Conservation (phyloP, 1,140 invertebrate species). For the Pogonomyrmex californicus region DNA sequence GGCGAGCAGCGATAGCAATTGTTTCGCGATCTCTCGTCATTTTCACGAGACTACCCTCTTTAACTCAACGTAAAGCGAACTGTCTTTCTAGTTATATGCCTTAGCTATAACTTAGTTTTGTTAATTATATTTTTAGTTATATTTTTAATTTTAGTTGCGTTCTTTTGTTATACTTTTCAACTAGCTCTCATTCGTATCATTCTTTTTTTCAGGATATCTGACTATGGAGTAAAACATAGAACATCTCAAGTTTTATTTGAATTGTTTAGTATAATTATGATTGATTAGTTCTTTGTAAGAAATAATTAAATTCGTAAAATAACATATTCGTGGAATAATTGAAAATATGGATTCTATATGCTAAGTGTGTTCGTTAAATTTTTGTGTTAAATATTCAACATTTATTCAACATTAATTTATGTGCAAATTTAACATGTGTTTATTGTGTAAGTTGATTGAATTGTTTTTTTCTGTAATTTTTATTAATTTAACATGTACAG, state of each 20-base stretch:
- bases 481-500: too few relatives aligned
- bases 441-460: too few relatives aligned
- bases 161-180: background rate
- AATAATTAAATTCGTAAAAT: background rate
- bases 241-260: background rate
- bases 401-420: too few relatives aligned
- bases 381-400: too few relatives aligned
- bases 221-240: background rate
- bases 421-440: too few relatives aligned
- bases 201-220: background rate
- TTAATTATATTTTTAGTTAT: too few relatives aligned
- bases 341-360: too few relatives aligned
- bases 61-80: background rate
- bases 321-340: background rate
- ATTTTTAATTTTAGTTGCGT: background rate
- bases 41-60: conserved; percentile 17
- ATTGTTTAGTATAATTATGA: background rate
- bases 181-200: background rate
- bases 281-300: background rate
- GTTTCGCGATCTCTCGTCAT: conserved; percentile 67
- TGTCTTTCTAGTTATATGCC: background rate
- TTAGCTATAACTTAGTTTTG: background rate
- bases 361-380: too few relatives aligned
- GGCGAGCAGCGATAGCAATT: conserved; percentile 74
- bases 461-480: too few relatives aligned